Conservation (phyloP, 2,797 vertebrate species). For the Rhinogobio ventralis region DNA sequence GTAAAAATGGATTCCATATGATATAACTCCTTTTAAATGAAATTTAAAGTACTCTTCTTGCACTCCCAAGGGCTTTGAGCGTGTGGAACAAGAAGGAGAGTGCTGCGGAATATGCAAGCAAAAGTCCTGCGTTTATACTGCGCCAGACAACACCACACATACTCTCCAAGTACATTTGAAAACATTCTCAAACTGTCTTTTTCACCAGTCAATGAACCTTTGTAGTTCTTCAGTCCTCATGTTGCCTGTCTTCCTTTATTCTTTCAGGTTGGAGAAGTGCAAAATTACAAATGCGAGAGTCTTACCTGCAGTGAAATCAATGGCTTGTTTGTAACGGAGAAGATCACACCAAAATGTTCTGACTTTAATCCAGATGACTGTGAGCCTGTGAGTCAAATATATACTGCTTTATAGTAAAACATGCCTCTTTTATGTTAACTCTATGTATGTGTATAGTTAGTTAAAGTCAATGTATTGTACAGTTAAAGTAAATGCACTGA, state of each 20-base stretch:
- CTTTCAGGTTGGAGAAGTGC: conserved; percentile 78
- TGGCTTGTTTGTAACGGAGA: conserved; percentile 63
- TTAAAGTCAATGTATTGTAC: background rate
- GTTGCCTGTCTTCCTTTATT: background rate
- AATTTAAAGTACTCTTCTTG: background rate
- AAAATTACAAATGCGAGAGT: conserved; percentile 76
- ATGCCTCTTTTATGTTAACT: background rate
- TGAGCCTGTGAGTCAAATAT: conserved; percentile 79
- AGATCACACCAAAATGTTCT: conserved; percentile 72
- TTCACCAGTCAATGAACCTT: background rate
- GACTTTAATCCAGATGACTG: conserved; percentile 78
- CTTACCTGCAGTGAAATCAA: conserved; percentile 73
- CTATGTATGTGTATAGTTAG: background rate
- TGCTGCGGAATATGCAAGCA: conserved; percentile 87
- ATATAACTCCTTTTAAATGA: background rate
- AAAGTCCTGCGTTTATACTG: conserved; percentile 73
- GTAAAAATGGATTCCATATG: background rate
- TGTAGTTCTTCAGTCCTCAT: conserved; percentile 8
- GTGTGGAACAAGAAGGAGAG: conserved; percentile 61
- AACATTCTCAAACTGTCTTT: conserved; percentile 10
- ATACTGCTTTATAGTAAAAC: background rate
- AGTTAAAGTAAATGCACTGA: background rate
- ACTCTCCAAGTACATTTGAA: conserved; percentile 66
- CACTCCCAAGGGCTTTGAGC: conserved; percentile 78
- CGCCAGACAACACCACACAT: conserved; percentile 53